A percentile compares a stretch with the other conserved stretches of the same genome.
Conservation (phyloP, 2,888 invertebrate genomes). For the Ichneumoninae sp. region DNA sequence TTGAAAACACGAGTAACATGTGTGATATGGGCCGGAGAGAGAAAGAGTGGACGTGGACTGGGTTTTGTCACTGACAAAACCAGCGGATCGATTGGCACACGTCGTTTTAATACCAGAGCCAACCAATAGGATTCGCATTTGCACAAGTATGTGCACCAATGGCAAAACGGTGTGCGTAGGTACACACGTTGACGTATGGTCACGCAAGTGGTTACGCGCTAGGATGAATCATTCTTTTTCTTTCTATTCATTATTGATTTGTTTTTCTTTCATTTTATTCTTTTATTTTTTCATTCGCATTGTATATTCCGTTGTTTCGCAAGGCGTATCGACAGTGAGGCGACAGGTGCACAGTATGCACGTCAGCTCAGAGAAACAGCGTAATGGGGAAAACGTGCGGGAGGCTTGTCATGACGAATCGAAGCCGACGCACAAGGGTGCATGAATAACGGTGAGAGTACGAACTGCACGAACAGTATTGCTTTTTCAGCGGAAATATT, state of each 20-base stretch:
- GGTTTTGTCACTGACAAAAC: slow-evolving; percentile 51
- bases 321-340: slow-evolving; percentile 16
- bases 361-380: background rate
- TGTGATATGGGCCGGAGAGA: background rate
- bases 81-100: slow-evolving; percentile 56
- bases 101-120: slow-evolving; percentile 50
- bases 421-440: background rate
- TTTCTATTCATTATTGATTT: background rate
- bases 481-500: background rate
- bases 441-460: background rate
- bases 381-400: slow-evolving; percentile 14
- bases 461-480: background rate
- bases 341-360: slow-evolving; percentile 52
- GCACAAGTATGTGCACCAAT: slow-evolving; percentile 12
- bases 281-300: background rate
- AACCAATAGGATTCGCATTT: slow-evolving; percentile 10
- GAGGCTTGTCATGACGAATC: slow-evolving; percentile 4
- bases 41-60: background rate
- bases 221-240: slow-evolving; percentile 11
- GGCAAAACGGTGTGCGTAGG: background rate
- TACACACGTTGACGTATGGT: slow-evolving; percentile 6
- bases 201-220: slow-evolving; percentile 36
- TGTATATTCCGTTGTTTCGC: slow-evolving; percentile 12
- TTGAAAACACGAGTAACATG: background rate
- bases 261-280: background rate